phyloP scores from a whole-genome alignment of 2,113 vertebrate species.

The Hypomesus transpacificus region DNA sequence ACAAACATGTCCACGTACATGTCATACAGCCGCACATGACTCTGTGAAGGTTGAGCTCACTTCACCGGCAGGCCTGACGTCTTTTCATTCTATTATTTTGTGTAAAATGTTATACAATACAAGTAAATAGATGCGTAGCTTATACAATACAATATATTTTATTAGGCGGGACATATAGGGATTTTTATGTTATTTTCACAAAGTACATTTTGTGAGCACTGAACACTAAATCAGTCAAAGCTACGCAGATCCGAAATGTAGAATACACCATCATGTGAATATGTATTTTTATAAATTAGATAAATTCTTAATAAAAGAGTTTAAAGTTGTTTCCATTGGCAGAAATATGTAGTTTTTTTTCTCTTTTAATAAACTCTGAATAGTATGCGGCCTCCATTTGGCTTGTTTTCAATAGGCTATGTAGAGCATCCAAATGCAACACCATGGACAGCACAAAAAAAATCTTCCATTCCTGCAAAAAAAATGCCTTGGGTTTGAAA shows the following conservation, averaged over 20 bases:
- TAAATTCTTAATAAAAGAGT: conserved; percentile 65
- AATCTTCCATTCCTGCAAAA: conserved; percentile 89
- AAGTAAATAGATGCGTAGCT: conserved; percentile 65
- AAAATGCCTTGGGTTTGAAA: conserved; percentile 87
- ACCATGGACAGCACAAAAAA: conserved; percentile 83
- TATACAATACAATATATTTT: conserved; percentile 81
- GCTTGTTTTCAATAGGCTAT: conserved; percentile 70
- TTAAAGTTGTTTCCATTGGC: conserved; percentile 62
- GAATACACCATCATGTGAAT: conserved; percentile 77
- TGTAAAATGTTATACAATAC: conserved; percentile 39
- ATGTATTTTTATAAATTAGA: conserved; percentile 73
- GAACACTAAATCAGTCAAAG: conserved; percentile 81
- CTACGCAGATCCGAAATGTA: conserved; percentile 77
- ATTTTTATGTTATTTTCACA: conserved; percentile 76
- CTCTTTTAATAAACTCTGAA: conserved; percentile 62
- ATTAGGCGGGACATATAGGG: conserved; percentile 78
- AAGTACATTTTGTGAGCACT: conserved; percentile 80
- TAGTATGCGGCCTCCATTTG: conserved; percentile 67
- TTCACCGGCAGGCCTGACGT: background rate
- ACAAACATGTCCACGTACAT: no score
- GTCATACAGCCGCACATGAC: no score
- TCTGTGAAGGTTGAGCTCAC: conserved; percentile 13
- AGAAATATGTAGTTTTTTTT: conserved; percentile 67
- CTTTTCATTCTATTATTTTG: background rate
- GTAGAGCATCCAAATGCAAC: conserved; percentile 82